Conservation (phyloP, 2,797 vertebrate species). For the Molossus molossus region DNA sequence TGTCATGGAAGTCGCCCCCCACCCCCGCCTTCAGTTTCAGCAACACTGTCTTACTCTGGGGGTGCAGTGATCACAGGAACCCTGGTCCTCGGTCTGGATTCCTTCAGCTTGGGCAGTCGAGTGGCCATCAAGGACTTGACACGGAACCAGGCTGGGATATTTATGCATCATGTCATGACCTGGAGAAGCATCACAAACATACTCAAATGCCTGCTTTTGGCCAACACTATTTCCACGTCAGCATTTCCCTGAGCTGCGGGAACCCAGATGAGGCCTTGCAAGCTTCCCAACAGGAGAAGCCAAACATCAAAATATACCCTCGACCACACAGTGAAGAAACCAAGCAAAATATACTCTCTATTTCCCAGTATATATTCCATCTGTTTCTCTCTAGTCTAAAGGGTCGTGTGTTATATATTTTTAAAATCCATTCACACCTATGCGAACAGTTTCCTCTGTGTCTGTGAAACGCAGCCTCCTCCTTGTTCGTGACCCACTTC, state of each 20-base stretch:
- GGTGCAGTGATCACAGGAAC: slow-evolving; percentile 8
- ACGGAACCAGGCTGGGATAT: neutral
- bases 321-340: neutral
- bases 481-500: slow-evolving; percentile 69
- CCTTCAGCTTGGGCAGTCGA: neutral
- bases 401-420: slow-evolving; percentile 77
- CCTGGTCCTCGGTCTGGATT: neutral
- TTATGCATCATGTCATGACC: neutral
- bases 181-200: neutral
- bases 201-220: neutral
- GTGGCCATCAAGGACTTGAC: neutral
- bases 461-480: slow-evolving; percentile 62
- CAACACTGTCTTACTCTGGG: neutral
- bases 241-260: neutral
- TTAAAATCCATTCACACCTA: slow-evolving; percentile 64
- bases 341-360: slow-evolving; percentile 62
- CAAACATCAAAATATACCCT: slow-evolving; percentile 56
- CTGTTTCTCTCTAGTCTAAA: slow-evolving; percentile 74
- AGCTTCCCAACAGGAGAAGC: slow-evolving; percentile 37
- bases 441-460: neutral
- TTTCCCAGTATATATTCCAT: slow-evolving; percentile 55
- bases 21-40: neutral
- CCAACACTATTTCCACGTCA: neutral
- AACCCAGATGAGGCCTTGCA: slow-evolving; percentile 30
- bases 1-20: slow-evolving; percentile 36